Evolutionary conservation across 1,140 invertebrate genomes (phyloP).

Genomic region (Drosophila sp.): DNA sequence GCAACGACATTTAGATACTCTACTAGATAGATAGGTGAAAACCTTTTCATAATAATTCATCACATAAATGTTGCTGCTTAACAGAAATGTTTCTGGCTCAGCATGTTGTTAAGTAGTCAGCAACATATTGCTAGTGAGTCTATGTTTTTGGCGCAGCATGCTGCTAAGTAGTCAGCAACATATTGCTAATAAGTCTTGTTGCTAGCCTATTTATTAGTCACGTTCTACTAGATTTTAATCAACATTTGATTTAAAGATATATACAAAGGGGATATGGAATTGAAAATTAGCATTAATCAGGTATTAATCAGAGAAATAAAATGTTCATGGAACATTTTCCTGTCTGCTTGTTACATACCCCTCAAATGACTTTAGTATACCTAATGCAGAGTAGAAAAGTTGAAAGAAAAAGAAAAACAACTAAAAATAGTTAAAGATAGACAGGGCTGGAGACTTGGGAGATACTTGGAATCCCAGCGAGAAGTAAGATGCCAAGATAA

Average conservation of each 20-base stretch:
- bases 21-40: neutral
- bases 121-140: neutral
- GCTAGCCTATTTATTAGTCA: neutral
- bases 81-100: too few species aligned
- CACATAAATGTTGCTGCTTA: neutral
- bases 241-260: too few species aligned
- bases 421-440: conserved; percentile 9
- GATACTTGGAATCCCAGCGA: conserved; percentile 12
- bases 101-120: too few species aligned
- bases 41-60: neutral
- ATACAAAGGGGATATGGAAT: too few species aligned
- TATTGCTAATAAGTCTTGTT: neutral
- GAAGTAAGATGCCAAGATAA: conserved; percentile 16
- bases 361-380: neutral
- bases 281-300: too few species aligned
- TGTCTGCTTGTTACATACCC: neutral
- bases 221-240: too few species aligned
- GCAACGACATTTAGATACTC: neutral
- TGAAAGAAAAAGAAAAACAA: neutral
- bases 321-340: neutral
- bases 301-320: too few species aligned
- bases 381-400: neutral
- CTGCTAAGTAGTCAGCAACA: neutral
- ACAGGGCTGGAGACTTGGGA: neutral
- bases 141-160: too few species aligned